Percentiles rank a stretch among this genome's conserved stretches.
These are phyloP conservation scores for Agrochola macilenta DNA, from an alignment of 2,888 invertebrate genomes.

Conservation along the genomic window DNA sequence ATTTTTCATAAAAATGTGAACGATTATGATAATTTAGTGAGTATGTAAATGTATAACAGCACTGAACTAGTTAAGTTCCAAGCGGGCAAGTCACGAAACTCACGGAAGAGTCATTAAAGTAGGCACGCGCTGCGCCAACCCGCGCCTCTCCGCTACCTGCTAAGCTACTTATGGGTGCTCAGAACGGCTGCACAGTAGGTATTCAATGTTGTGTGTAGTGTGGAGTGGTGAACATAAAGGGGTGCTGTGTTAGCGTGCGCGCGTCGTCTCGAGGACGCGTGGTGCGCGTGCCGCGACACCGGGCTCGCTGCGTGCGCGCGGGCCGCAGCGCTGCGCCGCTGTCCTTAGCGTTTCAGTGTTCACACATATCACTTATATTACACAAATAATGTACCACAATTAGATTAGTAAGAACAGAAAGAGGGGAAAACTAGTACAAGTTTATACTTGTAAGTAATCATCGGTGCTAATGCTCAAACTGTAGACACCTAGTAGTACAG, in stretches of 20 bases:
- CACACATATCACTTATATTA: conserved; percentile 35
- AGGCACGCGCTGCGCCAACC: conserved; percentile 19
- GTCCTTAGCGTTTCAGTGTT: conserved; percentile 38
- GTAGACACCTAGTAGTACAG: conserved; percentile 43
- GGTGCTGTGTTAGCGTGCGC: conserved; percentile 52
- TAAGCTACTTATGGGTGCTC: background rate
- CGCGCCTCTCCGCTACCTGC: conserved; percentile 9
- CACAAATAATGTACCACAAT: conserved; percentile 46
- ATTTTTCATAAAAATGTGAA: conserved; percentile 33
- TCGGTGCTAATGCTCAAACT: conserved; percentile 53
- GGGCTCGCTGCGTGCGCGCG: conserved; percentile 18
- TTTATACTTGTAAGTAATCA: conserved; percentile 37
- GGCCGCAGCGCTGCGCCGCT: conserved; percentile 45
- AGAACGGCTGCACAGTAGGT: background rate
- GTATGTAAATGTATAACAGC: conserved; percentile 59
- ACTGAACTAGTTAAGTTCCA: conserved; percentile 48
- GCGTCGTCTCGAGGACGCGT: conserved; percentile 44
- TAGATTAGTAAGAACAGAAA: conserved; percentile 49
- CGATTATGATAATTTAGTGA: conserved; percentile 47
- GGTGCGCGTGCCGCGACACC: conserved; percentile 8
- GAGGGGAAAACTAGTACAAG: conserved; percentile 55
- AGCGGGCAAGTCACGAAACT: conserved; percentile 54
- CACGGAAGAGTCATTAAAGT: conserved; percentile 55
- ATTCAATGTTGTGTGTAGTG: conserved; percentile 12
- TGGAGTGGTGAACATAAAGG: conserved; percentile 18